Percentiles rank a stretch among this genome's conserved stretches.
These are phyloP conservation scores for Zhuqinia jingwanae DNA, from an alignment of 2,888 invertebrate species.

Conservation along the genomic window DNA sequence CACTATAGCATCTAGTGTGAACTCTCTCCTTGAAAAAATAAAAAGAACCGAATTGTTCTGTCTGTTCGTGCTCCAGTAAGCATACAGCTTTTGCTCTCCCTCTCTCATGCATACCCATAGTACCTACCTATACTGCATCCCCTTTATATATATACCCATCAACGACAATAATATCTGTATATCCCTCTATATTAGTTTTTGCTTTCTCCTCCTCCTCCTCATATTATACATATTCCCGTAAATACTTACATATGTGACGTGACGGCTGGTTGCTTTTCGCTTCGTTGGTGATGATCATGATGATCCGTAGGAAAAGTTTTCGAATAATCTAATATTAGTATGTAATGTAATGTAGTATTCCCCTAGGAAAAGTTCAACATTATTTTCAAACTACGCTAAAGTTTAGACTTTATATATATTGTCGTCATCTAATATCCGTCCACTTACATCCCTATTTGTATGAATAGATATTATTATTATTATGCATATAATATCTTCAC, in stretches of 20 bases:
- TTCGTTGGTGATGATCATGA: constrained; percentile 65
- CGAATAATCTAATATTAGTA: constrained; percentile 68
- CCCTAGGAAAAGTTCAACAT: constrained; percentile 64
- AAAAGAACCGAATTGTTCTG: constrained; percentile 63
- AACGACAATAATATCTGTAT: neutral
- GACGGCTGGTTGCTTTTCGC: constrained; percentile 61
- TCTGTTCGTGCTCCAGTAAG: constrained; percentile 47
- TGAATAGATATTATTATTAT: neutral
- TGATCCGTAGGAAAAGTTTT: constrained; percentile 64
- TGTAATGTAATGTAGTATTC: constrained; percentile 69
- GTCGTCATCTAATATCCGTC: constrained; percentile 20
- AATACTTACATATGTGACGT: constrained; percentile 51
- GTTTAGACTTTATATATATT: constrained; percentile 49
- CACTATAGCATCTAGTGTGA: neutral
- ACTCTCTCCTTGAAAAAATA: constrained; percentile 29
- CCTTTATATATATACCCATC: constrained; percentile 1
- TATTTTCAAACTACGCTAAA: constrained; percentile 57
- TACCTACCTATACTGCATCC: constrained; percentile 22
- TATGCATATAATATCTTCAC: neutral
- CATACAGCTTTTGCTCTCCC: constrained; percentile 30
- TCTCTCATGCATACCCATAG: too few relatives aligned
- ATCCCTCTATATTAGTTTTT: too few relatives aligned
- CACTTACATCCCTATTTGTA: neutral
- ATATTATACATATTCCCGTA: constrained; percentile 6
- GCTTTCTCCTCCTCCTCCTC: neutral